A percentile compares a stretch with the other conserved stretches of the same genome.
phyloP scores from a whole-genome alignment of 2,113 vertebrate genomes.

The Phaetusa simplex region DNA sequence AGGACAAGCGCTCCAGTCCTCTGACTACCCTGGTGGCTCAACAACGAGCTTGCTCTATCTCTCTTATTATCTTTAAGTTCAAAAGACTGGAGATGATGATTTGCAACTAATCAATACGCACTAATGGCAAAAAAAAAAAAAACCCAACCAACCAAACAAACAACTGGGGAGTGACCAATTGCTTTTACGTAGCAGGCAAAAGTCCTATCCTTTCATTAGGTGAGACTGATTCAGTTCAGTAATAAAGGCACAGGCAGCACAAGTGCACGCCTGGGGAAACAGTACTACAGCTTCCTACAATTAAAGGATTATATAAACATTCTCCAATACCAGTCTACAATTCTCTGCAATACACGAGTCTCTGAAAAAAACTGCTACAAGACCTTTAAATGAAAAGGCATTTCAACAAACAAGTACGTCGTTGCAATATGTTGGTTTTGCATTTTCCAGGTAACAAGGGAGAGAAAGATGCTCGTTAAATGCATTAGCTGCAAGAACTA shows the following conservation, averaged over 20 bases:
- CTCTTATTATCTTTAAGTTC: background rate
- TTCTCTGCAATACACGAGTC: background rate
- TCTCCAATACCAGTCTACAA: background rate
- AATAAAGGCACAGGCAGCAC: background rate
- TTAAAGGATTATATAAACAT: background rate
- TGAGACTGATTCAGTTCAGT: background rate
- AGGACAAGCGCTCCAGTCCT: background rate
- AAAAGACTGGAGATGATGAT: background rate
- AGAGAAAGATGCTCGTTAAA: background rate
- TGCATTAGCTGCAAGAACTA: background rate
- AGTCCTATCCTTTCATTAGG: background rate
- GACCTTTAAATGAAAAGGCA: background rate
- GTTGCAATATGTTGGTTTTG: background rate
- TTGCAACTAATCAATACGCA: background rate
- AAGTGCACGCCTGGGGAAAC: background rate
- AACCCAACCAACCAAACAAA: too few species aligned
- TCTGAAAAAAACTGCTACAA: background rate
- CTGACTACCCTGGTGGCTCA: background rate
- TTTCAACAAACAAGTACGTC: background rate
- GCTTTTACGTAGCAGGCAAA: fast-evolving
- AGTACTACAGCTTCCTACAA: background rate
- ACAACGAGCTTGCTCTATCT: background rate
- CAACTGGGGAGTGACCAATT: background rate
- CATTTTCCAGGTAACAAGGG: background rate
- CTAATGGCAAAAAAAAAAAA: background rate